Evolutionary conservation across 2,113 vertebrate species (phyloP).

Genomic region (Strix uralensis): DNA sequence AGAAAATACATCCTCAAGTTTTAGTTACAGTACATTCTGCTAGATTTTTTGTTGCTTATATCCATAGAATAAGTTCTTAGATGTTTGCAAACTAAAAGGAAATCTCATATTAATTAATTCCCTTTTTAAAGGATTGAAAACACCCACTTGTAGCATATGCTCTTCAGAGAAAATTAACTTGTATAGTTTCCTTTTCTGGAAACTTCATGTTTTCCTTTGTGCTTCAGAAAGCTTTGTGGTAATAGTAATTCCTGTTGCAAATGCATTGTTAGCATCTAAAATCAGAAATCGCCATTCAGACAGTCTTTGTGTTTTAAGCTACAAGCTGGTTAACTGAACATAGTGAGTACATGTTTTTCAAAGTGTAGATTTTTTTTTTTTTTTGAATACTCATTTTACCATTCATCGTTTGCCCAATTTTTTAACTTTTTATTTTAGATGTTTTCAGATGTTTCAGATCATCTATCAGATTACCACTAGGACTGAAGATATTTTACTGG

Average conservation of each 20-base stretch:
- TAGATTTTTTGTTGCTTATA: background rate
- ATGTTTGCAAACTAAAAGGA: background rate
- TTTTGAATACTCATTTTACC: background rate
- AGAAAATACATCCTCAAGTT: background rate
- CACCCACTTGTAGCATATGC: background rate
- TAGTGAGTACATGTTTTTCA: background rate
- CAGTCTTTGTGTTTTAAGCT: background rate
- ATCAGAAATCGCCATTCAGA: fast-evolving
- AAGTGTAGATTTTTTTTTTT: background rate
- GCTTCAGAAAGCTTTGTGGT: background rate
- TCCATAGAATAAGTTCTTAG: background rate
- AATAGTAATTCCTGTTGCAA: background rate
- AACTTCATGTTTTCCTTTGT: background rate
- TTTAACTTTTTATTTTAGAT: constrained; percentile 71
- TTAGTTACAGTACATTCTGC: background rate
- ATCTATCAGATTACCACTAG: constrained; percentile 92
- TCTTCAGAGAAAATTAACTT: background rate
- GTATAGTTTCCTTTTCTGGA: background rate
- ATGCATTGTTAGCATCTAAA: background rate
- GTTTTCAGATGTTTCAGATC: constrained; percentile 91
- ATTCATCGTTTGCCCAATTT: background rate
- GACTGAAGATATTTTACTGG: constrained; percentile 92
- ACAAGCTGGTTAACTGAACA: background rate
- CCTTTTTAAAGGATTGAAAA: background rate
- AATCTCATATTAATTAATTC: background rate